These are phyloP conservation scores for Urechis unicinctus DNA, from an alignment of 2,888 invertebrate genomes.

Conservation along the genomic window DNA sequence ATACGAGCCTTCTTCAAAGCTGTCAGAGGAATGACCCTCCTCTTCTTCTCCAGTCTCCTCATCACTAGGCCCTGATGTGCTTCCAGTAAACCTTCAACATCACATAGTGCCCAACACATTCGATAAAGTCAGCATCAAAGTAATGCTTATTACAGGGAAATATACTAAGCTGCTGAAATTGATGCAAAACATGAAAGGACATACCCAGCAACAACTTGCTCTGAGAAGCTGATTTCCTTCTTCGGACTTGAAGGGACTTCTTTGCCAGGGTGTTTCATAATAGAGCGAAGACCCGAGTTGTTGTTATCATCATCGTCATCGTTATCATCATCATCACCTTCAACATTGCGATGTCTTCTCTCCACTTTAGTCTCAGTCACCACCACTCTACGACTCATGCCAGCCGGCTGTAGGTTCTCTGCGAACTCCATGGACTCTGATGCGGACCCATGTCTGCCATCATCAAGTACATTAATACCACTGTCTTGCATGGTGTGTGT, in stretches of 20 bases:
- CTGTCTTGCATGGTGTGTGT: no score
- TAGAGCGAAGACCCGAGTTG: slow-evolving; percentile 27
- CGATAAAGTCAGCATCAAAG: no score
- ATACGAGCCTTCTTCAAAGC: slow-evolving; percentile 52
- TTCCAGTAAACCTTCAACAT: not conserved
- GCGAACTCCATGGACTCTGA: no score
- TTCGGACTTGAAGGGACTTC: slow-evolving; percentile 19
- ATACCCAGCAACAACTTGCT: slow-evolving; percentile 21
- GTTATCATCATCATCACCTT: not conserved
- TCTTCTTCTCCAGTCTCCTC: slow-evolving; percentile 8
- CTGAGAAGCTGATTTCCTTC: slow-evolving; percentile 45
- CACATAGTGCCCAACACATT: no score
- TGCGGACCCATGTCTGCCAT: no score
- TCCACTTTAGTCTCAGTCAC: slow-evolving; percentile 8
- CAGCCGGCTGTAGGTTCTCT: no score
- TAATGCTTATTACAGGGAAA: no score
- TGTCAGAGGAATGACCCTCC: slow-evolving; percentile 19
- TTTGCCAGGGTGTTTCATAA: slow-evolving; percentile 35
- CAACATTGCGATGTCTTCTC: not conserved
- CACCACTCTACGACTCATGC: not conserved
- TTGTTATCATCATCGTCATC: not conserved
- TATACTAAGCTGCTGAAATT: no score
- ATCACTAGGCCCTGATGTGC: not conserved
- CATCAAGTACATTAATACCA: no score
- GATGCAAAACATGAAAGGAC: no score